phyloP scores from a whole-genome alignment of 2,888 invertebrate genomes.

The Clostera curtula region DNA sequence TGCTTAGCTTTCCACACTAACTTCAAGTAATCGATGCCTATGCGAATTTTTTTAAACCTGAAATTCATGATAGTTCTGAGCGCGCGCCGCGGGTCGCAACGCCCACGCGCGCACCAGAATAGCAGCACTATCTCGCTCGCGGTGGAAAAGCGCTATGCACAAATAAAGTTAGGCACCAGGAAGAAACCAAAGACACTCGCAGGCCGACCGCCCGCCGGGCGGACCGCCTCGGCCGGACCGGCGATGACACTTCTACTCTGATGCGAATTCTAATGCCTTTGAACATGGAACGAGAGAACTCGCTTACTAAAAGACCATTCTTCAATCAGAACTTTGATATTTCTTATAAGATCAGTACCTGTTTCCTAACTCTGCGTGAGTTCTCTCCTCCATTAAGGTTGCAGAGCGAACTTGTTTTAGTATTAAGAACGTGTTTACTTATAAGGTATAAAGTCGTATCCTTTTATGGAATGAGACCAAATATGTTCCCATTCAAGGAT shows the following conservation, averaged over 20 bases:
- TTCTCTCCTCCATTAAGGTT: slow-evolving; percentile 49
- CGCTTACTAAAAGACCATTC: no score
- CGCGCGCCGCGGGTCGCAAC: slow-evolving; percentile 25
- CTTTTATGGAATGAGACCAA: slow-evolving; percentile 50
- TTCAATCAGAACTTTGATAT: no score
- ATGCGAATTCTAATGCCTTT: slow-evolving; percentile 36
- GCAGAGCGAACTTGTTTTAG: slow-evolving; percentile 54
- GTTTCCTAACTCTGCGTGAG: slow-evolving; percentile 29
- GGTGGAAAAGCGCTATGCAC: slow-evolving; percentile 65
- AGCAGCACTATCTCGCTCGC: slow-evolving; percentile 60
- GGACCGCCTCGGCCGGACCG: slow-evolving; percentile 21
- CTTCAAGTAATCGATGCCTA: slow-evolving; percentile 20
- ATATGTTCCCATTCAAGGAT: slow-evolving; percentile 59
- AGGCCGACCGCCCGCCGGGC: slow-evolving; percentile 29
- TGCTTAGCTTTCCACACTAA: slow-evolving; percentile 15
- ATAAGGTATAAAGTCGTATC: slow-evolving; percentile 53
- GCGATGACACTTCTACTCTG: slow-evolving; percentile 12
- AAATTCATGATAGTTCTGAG: slow-evolving; percentile 24
- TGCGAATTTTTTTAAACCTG: slow-evolving; percentile 37
- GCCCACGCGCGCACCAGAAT: slow-evolving; percentile 60
- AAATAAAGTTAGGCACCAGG: slow-evolving; percentile 59
- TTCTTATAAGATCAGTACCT: slow-evolving; percentile 33
- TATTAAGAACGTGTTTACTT: slow-evolving; percentile 64
- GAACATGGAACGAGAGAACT: slow-evolving; percentile 31
- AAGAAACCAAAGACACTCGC: slow-evolving; percentile 53